Conservation (phyloP, 2,888 invertebrate genomes). For the Idaea aversata region DNA sequence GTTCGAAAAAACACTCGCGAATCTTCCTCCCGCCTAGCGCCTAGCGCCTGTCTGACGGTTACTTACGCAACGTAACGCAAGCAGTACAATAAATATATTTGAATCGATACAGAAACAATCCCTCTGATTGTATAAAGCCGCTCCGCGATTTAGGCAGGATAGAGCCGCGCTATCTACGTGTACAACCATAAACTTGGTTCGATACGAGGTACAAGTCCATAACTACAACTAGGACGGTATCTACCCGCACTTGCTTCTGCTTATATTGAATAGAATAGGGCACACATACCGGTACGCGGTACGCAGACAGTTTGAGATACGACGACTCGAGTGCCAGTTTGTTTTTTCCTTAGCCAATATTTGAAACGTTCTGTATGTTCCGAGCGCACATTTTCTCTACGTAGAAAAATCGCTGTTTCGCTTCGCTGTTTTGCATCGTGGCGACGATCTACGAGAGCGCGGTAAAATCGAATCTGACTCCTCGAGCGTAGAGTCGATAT, state of each 20-base stretch:
- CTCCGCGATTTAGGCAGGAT: neutral
- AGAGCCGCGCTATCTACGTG: neutral
- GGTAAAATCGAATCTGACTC: conserved; percentile 15
- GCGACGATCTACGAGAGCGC: neutral
- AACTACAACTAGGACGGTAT: neutral
- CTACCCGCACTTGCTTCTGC: neutral
- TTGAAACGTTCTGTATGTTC: conserved; percentile 14
- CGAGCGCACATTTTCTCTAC: conserved; percentile 20
- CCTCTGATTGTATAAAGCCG: neutral
- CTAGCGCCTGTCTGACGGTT: conserved; percentile 1
- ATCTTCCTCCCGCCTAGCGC: neutral
- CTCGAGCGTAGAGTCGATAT: conserved; percentile 13
- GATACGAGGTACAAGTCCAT: neutral
- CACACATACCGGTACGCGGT: neutral
- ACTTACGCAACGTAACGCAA: conserved; percentile 3
- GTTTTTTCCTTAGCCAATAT: conserved; percentile 24
- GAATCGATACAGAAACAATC: conserved; percentile 9
- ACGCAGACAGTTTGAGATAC: neutral
- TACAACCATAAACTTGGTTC: neutral
- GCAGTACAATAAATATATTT: conserved; percentile 4
- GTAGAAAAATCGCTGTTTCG: conserved; percentile 23
- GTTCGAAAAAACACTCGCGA: conserved; percentile 12
- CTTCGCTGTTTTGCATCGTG: conserved; percentile 23
- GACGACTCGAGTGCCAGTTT: neutral
- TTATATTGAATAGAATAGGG: neutral